A percentile compares a stretch with the other conserved stretches of the same genome.
Conservation (phyloP, 2,888 invertebrate species). For the Morpho achilles region DNA sequence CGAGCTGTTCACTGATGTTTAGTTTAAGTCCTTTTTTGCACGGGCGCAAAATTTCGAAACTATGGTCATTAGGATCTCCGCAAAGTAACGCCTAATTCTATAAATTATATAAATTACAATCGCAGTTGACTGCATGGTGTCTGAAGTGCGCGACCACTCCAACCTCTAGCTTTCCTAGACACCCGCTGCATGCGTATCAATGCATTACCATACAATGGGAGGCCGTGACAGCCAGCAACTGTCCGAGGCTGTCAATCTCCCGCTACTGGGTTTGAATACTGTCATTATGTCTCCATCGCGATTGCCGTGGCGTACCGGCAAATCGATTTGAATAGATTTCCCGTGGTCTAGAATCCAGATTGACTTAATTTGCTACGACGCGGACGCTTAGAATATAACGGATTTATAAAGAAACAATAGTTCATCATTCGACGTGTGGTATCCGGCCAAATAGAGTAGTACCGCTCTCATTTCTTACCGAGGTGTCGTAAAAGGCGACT, state of each 20-base stretch:
- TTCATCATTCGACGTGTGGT: no score
- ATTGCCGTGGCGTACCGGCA: slow-evolving; percentile 8
- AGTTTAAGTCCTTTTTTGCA: no score
- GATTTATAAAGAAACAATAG: no score
- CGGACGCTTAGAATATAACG: no score
- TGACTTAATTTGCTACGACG: slow-evolving; percentile 3
- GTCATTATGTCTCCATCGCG: slow-evolving; percentile 23
- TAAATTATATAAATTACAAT: no score
- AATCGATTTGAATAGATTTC: slow-evolving; percentile 15
- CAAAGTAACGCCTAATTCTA: no score
- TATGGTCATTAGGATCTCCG: no score
- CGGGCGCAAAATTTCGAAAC: no score
- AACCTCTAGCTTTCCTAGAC: slow-evolving; percentile 13
- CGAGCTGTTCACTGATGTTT: no score
- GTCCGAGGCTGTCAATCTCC: slow-evolving; percentile 32
- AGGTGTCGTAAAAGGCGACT: no score
- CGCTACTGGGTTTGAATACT: slow-evolving; percentile 36
- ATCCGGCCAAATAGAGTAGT: no score
- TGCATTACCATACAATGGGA: slow-evolving; percentile 36
- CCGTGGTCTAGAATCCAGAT: slow-evolving; percentile 9
- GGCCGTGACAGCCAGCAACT: slow-evolving; percentile 26
- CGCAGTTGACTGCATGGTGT: not conserved
- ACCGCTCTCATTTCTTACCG: no score
- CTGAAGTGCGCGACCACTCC: not conserved
- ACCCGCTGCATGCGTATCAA: slow-evolving; percentile 30